These are phyloP conservation scores for Lacanobia wlatinum DNA, from an alignment of 2,888 invertebrate species.

Conservation along the genomic window DNA sequence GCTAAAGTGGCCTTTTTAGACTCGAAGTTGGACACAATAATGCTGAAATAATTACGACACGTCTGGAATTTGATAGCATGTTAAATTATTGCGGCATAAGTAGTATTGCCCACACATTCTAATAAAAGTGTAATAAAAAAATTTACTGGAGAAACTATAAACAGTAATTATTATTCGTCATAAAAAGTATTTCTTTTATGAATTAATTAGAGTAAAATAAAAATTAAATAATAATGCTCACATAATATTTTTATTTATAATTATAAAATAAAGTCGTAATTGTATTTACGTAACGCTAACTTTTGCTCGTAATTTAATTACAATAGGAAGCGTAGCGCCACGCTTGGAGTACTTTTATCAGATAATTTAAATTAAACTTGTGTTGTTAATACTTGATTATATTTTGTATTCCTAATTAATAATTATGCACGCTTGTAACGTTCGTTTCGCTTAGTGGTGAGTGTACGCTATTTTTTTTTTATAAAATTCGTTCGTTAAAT, in stretches of 20 bases:
- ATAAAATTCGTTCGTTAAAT: no score
- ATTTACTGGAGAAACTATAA: not conserved
- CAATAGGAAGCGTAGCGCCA: conserved; percentile 21
- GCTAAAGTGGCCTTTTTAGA: no score
- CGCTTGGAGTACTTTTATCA: conserved; percentile 18
- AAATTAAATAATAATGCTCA: not conserved
- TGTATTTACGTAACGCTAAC: conserved; percentile 28
- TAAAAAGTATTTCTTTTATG: not conserved
- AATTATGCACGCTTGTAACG: conserved; percentile 7
- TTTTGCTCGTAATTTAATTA: conserved; percentile 33
- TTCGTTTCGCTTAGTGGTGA: not conserved
- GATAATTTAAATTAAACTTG: conserved; percentile 29
- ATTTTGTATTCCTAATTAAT: conserved; percentile 14
- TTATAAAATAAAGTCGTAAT: conserved; percentile 23
- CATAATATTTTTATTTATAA: not conserved
- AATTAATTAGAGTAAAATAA: conserved; percentile 16
- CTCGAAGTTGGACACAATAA: no score
- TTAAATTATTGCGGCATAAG: no score
- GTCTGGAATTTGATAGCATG: no score
- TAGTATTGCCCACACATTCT: not conserved
- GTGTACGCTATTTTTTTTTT: no score
- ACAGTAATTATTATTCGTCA: not conserved
- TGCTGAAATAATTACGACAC: no score
- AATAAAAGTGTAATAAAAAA: not conserved
- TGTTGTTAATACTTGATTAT: conserved; percentile 13